A percentile compares a stretch with the other conserved stretches of the same genome.
These are phyloP conservation scores for Apodemus speciosus DNA, from an alignment of 2,113 vertebrate genomes.

Conservation along the genomic window DNA sequence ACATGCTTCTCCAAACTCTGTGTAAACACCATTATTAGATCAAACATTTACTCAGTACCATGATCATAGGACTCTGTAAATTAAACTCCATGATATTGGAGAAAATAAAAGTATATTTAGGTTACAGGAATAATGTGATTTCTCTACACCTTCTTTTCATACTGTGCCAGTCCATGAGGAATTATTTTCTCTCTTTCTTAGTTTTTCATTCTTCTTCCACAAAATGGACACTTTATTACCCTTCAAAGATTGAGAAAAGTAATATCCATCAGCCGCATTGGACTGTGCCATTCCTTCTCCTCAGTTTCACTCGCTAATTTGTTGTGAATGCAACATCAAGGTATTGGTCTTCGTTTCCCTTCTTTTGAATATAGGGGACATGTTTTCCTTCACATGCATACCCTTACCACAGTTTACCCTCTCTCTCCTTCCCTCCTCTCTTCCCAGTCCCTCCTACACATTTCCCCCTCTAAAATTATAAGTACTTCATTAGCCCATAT, in stretches of 20 bases:
- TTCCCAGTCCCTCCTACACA: background rate
- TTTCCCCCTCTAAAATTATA: background rate
- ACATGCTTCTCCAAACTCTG: too few relatives aligned
- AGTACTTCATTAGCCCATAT: background rate
- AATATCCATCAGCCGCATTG: background rate
- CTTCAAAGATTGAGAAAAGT: background rate
- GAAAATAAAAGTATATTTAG: background rate
- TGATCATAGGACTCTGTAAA: background rate
- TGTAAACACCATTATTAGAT: background rate
- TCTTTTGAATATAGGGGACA: background rate
- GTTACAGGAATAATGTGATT: background rate
- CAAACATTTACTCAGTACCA: background rate
- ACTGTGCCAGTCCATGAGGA: background rate
- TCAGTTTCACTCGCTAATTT: background rate
- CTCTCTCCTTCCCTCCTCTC: background rate
- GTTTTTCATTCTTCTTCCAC: too few relatives aligned
- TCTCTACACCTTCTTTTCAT: background rate
- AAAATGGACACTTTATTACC: background rate
- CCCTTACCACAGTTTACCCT: background rate
- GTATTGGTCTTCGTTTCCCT: background rate
- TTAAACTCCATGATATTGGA: background rate
- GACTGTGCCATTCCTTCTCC: background rate
- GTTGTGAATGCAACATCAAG: background rate
- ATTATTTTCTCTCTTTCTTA: background rate
- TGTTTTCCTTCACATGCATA: background rate